Percentiles rank a stretch among this genome's conserved stretches.
These are phyloP conservation scores for Panulirus ornatus DNA, from an alignment of 1,140 invertebrate species.

Conservation along the genomic window DNA sequence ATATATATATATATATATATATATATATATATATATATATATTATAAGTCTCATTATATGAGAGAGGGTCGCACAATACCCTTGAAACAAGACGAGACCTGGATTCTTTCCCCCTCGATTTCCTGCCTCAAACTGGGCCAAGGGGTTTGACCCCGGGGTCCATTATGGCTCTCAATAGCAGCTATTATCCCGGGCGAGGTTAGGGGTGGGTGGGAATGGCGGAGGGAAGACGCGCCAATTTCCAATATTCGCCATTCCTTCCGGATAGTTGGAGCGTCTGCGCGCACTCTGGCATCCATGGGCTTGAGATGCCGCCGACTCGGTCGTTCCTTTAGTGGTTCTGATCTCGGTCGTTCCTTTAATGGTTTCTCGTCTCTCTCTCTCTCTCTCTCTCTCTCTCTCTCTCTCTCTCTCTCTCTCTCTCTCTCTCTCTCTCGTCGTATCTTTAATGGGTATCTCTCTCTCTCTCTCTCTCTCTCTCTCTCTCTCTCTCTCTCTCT, in stretches of 20 bases:
- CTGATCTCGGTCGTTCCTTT: too few species aligned
- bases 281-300: not conserved
- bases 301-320: not conserved
- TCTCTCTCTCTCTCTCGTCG: not conserved
- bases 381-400: not conserved
- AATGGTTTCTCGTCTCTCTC: too few species aligned
- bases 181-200: not conserved
- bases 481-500: not conserved
- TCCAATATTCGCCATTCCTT: slow-evolving; percentile 50
- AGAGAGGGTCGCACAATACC: too few species aligned
- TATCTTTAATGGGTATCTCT: not conserved
- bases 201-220: not conserved
- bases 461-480: not conserved
- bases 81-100: not conserved
- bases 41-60: too few species aligned
- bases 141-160: not conserved
- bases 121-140: not conserved
- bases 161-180: not conserved
- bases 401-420: not conserved
- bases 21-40: too few species aligned
- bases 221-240: slow-evolving; percentile 44
- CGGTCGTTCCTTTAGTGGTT: not conserved
- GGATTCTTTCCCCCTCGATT: not conserved
- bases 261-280: slow-evolving; percentile 20
- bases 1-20: too few species aligned